A percentile compares a stretch with the other conserved stretches of the same genome.
Evolutionary conservation across 2,113 vertebrate genomes (phyloP).

Genomic region (Cephalopterus ornatus): DNA sequence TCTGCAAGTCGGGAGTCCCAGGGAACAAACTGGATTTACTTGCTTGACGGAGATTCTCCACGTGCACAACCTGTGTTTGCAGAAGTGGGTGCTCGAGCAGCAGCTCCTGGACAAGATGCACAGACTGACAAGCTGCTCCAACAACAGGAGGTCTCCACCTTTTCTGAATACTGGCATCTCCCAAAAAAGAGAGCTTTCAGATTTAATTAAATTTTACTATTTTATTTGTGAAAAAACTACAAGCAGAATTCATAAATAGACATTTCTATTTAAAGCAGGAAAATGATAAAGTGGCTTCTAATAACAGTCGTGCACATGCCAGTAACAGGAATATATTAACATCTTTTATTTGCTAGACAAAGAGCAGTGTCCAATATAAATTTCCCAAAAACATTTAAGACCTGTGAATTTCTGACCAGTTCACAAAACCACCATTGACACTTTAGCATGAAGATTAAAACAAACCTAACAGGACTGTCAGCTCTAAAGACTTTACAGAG

Average conservation of each 20-base stretch:
- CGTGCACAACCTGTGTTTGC: not conserved
- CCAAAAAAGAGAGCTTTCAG: conserved; percentile 72
- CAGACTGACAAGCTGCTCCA: not conserved
- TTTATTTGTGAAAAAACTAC: conserved; percentile 99
- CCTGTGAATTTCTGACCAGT: conserved; percentile 93
- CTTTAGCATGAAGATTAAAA: conserved; percentile 88
- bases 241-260: conserved; percentile 99
- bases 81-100: not conserved
- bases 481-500: conserved; percentile 89
- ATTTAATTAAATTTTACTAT: conserved; percentile 91
- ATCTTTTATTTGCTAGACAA: conserved; percentile 96
- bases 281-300: conserved; percentile 97
- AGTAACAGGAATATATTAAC: conserved; percentile 99
- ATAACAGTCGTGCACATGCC: conserved; percentile 99
- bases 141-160: not conserved
- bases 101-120: fast-evolving
- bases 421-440: conserved; percentile 98
- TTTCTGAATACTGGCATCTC: conserved; percentile 32
- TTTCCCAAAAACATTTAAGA: conserved; percentile 94
- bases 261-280: conserved; percentile 99
- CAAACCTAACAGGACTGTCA: conserved; percentile 83
- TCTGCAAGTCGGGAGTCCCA: fast-evolving
- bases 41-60: not conserved
- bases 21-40: not conserved
- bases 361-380: conserved; percentile 95